These are phyloP conservation scores for Cettia cetti DNA, from an alignment of 2,113 vertebrate genomes.

Conservation along the genomic window DNA sequence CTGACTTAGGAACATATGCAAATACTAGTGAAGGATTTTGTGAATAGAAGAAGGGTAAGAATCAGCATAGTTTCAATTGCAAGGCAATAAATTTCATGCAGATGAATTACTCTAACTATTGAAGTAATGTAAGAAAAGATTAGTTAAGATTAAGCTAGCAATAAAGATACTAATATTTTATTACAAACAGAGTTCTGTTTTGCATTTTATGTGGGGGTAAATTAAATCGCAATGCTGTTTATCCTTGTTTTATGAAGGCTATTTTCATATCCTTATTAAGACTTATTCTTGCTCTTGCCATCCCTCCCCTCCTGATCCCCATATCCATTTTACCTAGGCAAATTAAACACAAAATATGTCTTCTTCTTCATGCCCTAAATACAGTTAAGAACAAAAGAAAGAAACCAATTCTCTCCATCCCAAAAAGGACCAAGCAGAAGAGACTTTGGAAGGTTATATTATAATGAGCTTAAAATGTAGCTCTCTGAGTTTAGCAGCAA, in stretches of 20 bases:
- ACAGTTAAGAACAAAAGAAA: not conserved
- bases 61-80: not conserved
- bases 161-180: slow-evolving; percentile 72
- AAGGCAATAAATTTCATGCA: slow-evolving; percentile 46
- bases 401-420: not conserved
- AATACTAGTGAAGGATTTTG: slow-evolving; percentile 40
- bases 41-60: slow-evolving; percentile 19
- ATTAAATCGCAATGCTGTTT: slow-evolving; percentile 62
- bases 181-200: slow-evolving; percentile 44
- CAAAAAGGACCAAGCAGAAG: not conserved
- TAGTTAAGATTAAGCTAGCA: slow-evolving; percentile 70
- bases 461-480: slow-evolving; percentile 54
- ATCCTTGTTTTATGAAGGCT: slow-evolving; percentile 67
- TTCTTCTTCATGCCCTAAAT: not conserved
- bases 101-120: slow-evolving; percentile 63
- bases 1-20: slow-evolving; percentile 40
- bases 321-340: slow-evolving; percentile 30
- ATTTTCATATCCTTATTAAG: slow-evolving; percentile 63
- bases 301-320: not conserved
- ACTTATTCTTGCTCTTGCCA: slow-evolving; percentile 39
- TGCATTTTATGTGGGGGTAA: slow-evolving; percentile 69
- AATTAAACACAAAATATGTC: not conserved
- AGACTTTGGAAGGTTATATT: slow-evolving; percentile 50
- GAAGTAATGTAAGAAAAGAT: slow-evolving; percentile 71
- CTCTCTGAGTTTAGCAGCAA: slow-evolving; percentile 48